Percentiles rank a stretch among this genome's conserved stretches.
Conservation (phyloP, 2,113 vertebrate genomes). For the Acrocephalus arundinaceus region DNA sequence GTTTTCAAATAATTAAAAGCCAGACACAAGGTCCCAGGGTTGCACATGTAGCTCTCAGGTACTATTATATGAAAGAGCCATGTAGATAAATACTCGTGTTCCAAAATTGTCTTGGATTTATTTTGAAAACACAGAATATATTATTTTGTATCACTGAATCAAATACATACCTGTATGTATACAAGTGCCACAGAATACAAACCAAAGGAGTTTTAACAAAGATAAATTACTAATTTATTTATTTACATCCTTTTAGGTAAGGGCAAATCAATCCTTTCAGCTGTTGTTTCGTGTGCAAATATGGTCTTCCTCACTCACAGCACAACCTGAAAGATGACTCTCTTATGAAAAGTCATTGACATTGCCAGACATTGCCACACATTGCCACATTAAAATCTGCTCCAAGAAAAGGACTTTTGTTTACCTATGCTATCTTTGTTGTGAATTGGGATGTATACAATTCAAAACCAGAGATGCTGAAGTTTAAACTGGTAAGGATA, state of each 20-base stretch:
- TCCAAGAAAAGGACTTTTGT: neutral
- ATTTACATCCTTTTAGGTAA: neutral
- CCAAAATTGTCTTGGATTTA: neutral
- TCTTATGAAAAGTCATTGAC: neutral
- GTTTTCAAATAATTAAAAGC: neutral
- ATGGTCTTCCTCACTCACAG: neutral
- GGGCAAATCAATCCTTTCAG: neutral
- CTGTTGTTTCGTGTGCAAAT: neutral
- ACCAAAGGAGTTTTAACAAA: neutral
- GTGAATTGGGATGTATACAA: neutral
- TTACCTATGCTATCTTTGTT: neutral
- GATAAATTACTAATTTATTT: neutral
- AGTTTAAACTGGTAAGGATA: neutral
- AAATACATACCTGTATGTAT: neutral
- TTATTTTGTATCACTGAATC: neutral
- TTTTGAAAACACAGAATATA: neutral
- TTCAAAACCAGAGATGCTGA: neutral
- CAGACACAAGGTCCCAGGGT: neutral
- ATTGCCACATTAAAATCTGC: neutral
- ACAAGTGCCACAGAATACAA: neutral
- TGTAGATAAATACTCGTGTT: rapidly evolving
- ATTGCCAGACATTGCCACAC: neutral
- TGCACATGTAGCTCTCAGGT: neutral
- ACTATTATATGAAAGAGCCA: neutral
- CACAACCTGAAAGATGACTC: neutral